Base-by-base conservation (phyloP, 2,888 invertebrate species). In the Dryocosmus kuriphilus region DNA sequence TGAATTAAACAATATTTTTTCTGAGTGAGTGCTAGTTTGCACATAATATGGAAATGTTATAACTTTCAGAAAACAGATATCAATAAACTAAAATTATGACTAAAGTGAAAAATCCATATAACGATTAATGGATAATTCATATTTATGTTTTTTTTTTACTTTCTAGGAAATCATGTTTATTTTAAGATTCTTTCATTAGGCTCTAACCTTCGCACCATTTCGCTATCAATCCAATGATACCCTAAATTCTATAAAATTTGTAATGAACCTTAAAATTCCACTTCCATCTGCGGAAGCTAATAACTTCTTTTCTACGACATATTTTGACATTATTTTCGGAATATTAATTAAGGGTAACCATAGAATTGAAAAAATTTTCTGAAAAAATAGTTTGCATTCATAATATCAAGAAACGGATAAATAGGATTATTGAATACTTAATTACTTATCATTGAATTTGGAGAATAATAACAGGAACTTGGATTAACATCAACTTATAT, bases 221-320 rank as follows among this genome's bases (percentile, higher is more conserved):
- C 41, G 24, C 16, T 16, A 24, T 65, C 65, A 65, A 41, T 65
- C 38, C 24, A 65, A 38, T 65, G 65, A 65, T 41, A 65, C 41
- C 22, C n/a, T 35, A 63, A 63, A 35, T 63, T 63, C 63, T 65
- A 65, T 41, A 65, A 35, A 65, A 38, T 65, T 65, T 24, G 16
- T 65, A 41, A 65, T 65, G 38, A 65, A 65, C 65, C 38, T 62
- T 16, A 41, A 16, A 41, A 41, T 32, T 7, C 4, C 32, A 32
- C 32, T 7, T 7, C 6, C 7, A 7, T 7, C 7, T 32, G 32
- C 4, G 5, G 6, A 32, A 32, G 32, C 5, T 32, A 7, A 32
- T 7, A 32, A 32, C 32, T 32, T 32, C 7, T 7, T 32, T 32
- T 7, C 5, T 32, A 5, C 4, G 5, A 32, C 5, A 32, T 7